phyloP scores from a whole-genome alignment of 2,888 invertebrate genomes.

The Eueremaeus valkanovi region DNA sequence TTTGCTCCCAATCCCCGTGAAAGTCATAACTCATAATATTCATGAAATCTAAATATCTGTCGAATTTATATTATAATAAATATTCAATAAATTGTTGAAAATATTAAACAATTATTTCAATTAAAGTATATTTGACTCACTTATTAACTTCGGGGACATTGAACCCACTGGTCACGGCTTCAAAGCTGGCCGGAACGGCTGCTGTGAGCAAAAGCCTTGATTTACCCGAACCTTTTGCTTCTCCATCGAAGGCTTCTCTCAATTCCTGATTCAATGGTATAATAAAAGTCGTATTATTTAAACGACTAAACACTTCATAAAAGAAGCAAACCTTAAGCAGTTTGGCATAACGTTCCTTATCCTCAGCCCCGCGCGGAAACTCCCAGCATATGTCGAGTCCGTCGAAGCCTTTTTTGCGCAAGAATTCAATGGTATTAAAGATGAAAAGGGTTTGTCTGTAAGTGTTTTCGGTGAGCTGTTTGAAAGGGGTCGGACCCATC shows the following conservation, averaged over 20 bases:
- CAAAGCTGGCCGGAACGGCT: constrained; percentile 87
- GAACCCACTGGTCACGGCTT: constrained; percentile 89
- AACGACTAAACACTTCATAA: background rate
- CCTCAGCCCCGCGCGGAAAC: constrained; percentile 83
- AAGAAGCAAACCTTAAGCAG: constrained; percentile 53
- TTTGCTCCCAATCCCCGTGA: constrained; percentile 90
- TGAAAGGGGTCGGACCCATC: constrained; percentile 82
- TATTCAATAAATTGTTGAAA: background rate
- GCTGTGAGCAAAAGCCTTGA: constrained; percentile 74
- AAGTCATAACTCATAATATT: constrained; percentile 95
- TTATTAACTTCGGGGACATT: constrained; percentile 90
- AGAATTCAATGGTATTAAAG: constrained; percentile 87
- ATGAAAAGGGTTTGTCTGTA: constrained; percentile 87
- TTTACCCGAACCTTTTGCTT: constrained; percentile 79
- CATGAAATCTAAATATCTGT: constrained; percentile 69
- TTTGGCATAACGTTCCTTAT: constrained; percentile 75
- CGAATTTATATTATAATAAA: background rate
- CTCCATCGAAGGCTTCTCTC: constrained; percentile 85
- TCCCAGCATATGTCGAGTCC: constrained; percentile 93
- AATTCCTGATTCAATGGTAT: constrained; percentile 61
- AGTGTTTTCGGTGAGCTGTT: constrained; percentile 73
- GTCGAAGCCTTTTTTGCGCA: constrained; percentile 84
- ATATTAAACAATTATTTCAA: constrained; percentile 1
- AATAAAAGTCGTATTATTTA: background rate
- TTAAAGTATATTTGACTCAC: constrained; percentile 55